A percentile compares a stretch with the other conserved stretches of the same genome.
phyloP scores from a whole-genome alignment of 1,140 invertebrate genomes.

The Penaeus indicus region DNA sequence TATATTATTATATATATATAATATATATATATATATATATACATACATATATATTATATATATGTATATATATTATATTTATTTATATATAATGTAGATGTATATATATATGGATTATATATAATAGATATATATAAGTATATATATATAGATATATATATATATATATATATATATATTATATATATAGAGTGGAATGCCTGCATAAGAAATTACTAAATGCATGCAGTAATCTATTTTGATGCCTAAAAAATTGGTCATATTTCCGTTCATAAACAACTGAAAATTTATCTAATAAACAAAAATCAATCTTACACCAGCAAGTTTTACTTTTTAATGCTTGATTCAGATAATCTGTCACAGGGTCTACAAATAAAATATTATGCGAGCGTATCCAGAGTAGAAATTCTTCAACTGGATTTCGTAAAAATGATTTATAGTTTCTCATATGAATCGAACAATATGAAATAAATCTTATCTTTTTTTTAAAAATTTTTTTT shows the following conservation, averaged over 20 bases:
- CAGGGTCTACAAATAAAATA: too few species aligned
- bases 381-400: too few species aligned
- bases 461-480: too few species aligned
- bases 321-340: not conserved
- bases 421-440: too few species aligned
- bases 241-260: too few species aligned
- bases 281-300: not conserved
- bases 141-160: conserved; percentile 4
- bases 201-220: too few species aligned
- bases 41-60: conserved; percentile 23
- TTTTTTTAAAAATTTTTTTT: too few species aligned
- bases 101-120: conserved; percentile 44
- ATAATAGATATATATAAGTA: conserved; percentile 37
- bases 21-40: conserved; percentile 37
- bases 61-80: conserved; percentile 34
- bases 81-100: conserved; percentile 36
- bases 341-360: too few species aligned
- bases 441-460: too few species aligned
- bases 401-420: too few species aligned
- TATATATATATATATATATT: conserved; percentile 21
- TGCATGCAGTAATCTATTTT: too few species aligned
- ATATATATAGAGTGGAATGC: not conserved
- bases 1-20: conserved; percentile 30
- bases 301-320: not conserved
- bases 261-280: not conserved